Evolutionary conservation across 2,113 vertebrate species (phyloP), one percentile per base, ranked within the genome.

Genomic region (Chaetodon auriga): DNA sequence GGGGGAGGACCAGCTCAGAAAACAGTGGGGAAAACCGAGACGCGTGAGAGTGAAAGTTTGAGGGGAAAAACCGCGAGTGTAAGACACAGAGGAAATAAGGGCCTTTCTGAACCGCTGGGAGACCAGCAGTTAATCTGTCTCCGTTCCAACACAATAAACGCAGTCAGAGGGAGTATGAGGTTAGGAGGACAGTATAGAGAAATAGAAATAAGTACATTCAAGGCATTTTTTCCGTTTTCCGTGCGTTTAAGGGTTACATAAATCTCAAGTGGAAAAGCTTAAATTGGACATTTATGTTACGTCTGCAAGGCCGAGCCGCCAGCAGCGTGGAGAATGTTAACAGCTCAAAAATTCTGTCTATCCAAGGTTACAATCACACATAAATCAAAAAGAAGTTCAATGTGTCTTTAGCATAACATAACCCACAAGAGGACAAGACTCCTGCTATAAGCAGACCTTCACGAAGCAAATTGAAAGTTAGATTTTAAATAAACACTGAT

Each of bases 11-110:
- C 51, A 8, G 75, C 80, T 90, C 68, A 80, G 82, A 90, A 94
- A 93, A 92, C 92, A 94, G 70, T 45, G 53, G 70, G 69, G 92
- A 76, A 94, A 94, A 92, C 75, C 41, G 89, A 94, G 94, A 93
- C 58, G 93, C 90, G 93, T 94, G 94, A 94, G 94, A 94, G 92
- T 85, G 87, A 81, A 68, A 71, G 87, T 89, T 80, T 53, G 77
- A 90, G 79, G 85, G 83, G 79, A 87, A 93, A 30, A 92, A 90
- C 81, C 87, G 25, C 90, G 1, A 81, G 71, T 38, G 89, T 87
- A 83, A 82, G 80, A 83, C 68, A 68, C 76, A 79, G 78, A 91
- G 92, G 91, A 92, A 93, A 91, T 85, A 68, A 89, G 84, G 87
- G 84, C 81, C 87, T 89, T 88, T 92, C 84, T 86, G 80, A 87